These are phyloP conservation scores for Alcis repandata DNA, from an alignment of 2,888 invertebrate species.

Conservation along the genomic window DNA sequence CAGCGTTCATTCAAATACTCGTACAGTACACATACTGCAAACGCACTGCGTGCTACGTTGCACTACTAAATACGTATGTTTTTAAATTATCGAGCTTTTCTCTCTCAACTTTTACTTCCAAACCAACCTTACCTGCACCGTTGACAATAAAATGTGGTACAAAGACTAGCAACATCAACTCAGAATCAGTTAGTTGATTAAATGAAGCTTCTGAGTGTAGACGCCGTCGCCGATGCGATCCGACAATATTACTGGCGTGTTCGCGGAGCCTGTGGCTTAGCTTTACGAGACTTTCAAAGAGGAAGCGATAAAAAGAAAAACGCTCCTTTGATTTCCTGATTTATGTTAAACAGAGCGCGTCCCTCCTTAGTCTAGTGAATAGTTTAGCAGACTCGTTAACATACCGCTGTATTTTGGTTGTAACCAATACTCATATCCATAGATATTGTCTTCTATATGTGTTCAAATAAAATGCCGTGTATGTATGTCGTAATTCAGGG, in stretches of 20 bases:
- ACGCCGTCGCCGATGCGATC: slow-evolving; percentile 52
- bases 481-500: no score
- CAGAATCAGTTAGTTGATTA: slow-evolving; percentile 64
- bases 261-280: slow-evolving; percentile 55
- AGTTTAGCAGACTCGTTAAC: slow-evolving; percentile 22
- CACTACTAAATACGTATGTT: not conserved
- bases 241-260: slow-evolving; percentile 50
- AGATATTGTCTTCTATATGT: no score
- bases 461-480: no score
- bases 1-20: no score
- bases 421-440: no score
- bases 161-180: slow-evolving; percentile 54
- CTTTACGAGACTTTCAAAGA: slow-evolving; percentile 61
- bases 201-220: slow-evolving; percentile 70
- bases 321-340: slow-evolving; percentile 65
- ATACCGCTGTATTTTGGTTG: not conserved
- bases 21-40: no score
- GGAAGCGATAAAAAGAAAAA: slow-evolving; percentile 65
- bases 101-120: not conserved
- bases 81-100: not conserved
- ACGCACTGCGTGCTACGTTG: no score
- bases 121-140: not conserved
- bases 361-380: slow-evolving; percentile 39
- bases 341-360: slow-evolving; percentile 57
- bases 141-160: slow-evolving; percentile 10